Percentiles rank a stretch among this genome's conserved stretches.
phyloP scores from a whole-genome alignment of 2,888 invertebrate genomes.

The Rhyacophila evoluta region DNA sequence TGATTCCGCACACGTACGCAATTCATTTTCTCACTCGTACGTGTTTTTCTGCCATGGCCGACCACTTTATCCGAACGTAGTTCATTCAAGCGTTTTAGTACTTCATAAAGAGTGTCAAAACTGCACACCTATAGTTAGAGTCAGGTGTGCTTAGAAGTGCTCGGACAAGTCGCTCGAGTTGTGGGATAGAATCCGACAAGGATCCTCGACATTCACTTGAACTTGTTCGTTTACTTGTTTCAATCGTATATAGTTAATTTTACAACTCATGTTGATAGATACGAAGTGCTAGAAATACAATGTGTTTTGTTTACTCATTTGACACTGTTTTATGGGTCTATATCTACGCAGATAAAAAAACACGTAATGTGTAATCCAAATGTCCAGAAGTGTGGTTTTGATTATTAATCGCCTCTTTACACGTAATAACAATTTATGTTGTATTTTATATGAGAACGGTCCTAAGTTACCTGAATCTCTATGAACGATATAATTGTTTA shows the following conservation, averaged over 20 bases:
- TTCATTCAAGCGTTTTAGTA: background rate
- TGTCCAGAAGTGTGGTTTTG: no score
- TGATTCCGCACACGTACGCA: conserved; percentile 46
- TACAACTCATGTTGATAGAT: background rate
- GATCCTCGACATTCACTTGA: background rate
- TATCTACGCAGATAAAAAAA: no score
- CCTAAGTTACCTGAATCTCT: no score
- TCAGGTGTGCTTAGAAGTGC: background rate
- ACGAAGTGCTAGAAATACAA: background rate
- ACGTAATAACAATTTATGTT: no score
- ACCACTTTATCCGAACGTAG: background rate
- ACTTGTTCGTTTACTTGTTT: background rate
- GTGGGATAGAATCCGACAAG: background rate
- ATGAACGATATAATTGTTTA: no score
- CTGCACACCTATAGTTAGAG: background rate
- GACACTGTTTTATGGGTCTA: no score
- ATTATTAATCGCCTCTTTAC: no score
- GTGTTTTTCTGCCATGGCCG: conserved; percentile 39
- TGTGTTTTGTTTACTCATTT: background rate
- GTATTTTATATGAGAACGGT: no score
- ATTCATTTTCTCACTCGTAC: conserved; percentile 48
- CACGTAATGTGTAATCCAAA: no score
- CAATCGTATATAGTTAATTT: background rate
- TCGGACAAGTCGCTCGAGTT: background rate
- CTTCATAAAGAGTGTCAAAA: background rate